Percentiles rank a stretch among this genome's conserved stretches.
Conservation (phyloP, 2,113 vertebrate genomes). For the Oxyura jamaicensis region DNA sequence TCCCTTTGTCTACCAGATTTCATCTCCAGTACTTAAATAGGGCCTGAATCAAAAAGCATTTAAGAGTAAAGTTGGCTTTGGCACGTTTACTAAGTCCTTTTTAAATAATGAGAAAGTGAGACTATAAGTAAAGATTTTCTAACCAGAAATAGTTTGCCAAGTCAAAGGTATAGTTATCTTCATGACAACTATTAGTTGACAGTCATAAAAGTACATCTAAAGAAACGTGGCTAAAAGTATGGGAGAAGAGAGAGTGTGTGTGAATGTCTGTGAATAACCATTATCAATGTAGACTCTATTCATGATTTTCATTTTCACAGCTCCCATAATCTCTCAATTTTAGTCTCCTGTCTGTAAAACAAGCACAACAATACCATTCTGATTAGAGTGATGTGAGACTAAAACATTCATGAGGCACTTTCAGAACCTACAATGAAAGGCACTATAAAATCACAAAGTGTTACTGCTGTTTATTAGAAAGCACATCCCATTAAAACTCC, state of each 20-base stretch:
- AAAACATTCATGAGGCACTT: not conserved
- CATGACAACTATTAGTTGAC: not conserved
- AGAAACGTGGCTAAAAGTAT: not conserved
- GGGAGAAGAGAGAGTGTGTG: not conserved
- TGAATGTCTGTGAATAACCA: not conserved
- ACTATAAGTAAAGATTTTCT: not conserved
- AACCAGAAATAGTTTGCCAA: not conserved
- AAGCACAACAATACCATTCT: not conserved
- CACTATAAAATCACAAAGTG: not conserved
- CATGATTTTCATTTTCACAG: not conserved
- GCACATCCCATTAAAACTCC: not conserved
- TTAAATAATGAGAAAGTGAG: not conserved
- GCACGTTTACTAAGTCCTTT: not conserved
- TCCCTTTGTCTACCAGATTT: not conserved
- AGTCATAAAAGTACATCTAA: not conserved
- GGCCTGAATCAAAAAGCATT: not conserved
- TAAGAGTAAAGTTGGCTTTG: not conserved
- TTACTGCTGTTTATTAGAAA: not conserved
- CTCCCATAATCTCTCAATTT: not conserved
- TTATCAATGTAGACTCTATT: not conserved
- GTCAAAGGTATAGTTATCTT: not conserved
- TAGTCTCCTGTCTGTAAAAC: not conserved
- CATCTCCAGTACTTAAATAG: not conserved
- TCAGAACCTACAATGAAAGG: not conserved
- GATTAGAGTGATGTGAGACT: not conserved